Conservation (phyloP, 2,113 vertebrate species). For the Pangasianodon gigas region DNA sequence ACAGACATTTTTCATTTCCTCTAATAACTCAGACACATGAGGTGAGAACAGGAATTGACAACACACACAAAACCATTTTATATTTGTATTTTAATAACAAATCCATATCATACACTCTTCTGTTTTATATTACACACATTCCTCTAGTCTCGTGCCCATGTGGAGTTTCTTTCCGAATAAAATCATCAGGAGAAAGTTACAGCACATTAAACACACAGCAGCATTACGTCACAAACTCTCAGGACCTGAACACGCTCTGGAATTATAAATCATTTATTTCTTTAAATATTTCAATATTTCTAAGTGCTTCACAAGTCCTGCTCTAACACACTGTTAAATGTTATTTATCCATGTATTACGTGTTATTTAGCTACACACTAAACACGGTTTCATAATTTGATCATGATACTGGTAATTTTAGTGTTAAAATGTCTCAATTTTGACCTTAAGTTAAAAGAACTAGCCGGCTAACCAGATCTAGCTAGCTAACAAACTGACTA, state of each 20-base stretch:
- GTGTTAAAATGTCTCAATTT: neutral
- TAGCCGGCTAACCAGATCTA: neutral
- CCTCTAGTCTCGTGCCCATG: neutral
- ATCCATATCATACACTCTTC: neutral
- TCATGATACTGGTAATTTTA: neutral
- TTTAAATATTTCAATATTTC: neutral
- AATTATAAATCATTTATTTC: neutral
- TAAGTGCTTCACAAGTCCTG: neutral
- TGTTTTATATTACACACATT: conserved; percentile 7
- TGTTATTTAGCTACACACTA: neutral
- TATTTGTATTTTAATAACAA: conserved; percentile 27
- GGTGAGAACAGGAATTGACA: neutral
- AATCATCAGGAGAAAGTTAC: conserved; percentile 1
- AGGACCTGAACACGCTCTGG: neutral
- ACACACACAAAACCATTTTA: neutral
- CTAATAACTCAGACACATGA: neutral
- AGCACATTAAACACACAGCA: neutral
- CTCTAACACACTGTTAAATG: neutral
- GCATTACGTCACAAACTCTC: neutral
- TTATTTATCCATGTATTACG: too few species aligned
- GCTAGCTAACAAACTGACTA: neutral
- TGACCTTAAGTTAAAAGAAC: neutral
- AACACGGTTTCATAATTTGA: neutral
- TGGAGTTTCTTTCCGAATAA: neutral
- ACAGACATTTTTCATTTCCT: neutral